Base-by-base conservation (phyloP, 2,888 invertebrate species). In the Drymonia ruficornis region DNA sequence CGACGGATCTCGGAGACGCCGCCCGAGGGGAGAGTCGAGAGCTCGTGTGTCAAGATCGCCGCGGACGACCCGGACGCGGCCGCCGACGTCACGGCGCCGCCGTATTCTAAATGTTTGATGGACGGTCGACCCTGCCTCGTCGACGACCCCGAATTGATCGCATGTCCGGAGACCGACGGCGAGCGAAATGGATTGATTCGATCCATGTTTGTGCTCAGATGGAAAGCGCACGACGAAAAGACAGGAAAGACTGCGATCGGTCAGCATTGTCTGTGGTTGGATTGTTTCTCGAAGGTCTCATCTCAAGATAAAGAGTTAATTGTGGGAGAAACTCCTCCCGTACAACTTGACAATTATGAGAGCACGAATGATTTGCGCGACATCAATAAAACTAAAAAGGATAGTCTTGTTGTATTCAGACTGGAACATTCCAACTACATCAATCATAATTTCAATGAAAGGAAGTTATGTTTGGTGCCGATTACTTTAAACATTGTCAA, bases 401-500 rank as follows among this genome's bases (percentile, higher is more conserved):
- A 92, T 65, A 90, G 94, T 72, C 79, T 86, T 4, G 93, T 95
- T 46, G 91, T 93, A 50, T 95, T 94, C 69, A 94, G 91, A 73
- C 78, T 95, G 64, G 91, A 93, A 59, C 95, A 95, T 81, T 89
- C 93, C 29, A 86, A 93, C 53, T 80, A 92, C 54, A 89, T 95
- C 18, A 79, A 82, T 48, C 96, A 96, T 80, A 90, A 95, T 78
- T 96, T 97, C 74, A 81, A 86, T 38, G 82, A 82, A 56, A 92
- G 83, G 55, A 93, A 93, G 70, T 76, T 96, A 56, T 96, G 96
- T 75, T 83, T 95, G 61, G 93, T 96, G 61, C 96, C 96, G 19
- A 94, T 96, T 2, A 93, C 93, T 54, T 86, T 96, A 64, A 92
- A 94, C 59, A 82, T 96, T 63, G 95, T 96, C 56, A 96, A 96